These are phyloP conservation scores for Drosophila mojavensis DNA, from an alignment of 1,140 invertebrate genomes.

Conservation along the genomic window DNA sequence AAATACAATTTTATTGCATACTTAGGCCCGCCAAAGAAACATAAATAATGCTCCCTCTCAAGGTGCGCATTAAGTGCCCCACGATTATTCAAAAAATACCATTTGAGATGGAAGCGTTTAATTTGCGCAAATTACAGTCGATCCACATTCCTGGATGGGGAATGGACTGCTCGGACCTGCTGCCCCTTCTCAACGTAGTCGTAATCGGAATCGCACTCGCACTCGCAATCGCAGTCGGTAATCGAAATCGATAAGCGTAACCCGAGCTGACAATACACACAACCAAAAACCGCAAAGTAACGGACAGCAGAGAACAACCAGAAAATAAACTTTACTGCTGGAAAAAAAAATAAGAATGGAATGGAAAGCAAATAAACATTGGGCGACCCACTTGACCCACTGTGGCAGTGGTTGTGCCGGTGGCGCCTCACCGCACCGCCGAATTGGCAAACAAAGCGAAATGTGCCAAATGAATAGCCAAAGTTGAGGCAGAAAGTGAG, in stretches of 20 bases:
- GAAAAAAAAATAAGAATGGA: slow-evolving; percentile 3
- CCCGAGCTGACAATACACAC: slow-evolving; percentile 3
- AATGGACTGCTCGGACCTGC: not conserved
- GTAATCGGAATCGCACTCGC: slow-evolving; percentile 4
- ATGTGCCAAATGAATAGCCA: slow-evolving; percentile 79
- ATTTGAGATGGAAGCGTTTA: slow-evolving; percentile 24
- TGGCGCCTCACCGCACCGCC: slow-evolving; percentile 40
- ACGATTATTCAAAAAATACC: slow-evolving; percentile 62
- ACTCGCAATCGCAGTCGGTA: slow-evolving; percentile 1
- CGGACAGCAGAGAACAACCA: not conserved
- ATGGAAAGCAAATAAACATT: slow-evolving; percentile 37
- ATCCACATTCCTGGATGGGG: not conserved
- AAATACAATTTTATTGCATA: slow-evolving; percentile 73
- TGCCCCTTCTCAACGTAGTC: not conserved
- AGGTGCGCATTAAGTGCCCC: slow-evolving; percentile 30
- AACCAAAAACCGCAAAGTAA: slow-evolving; percentile 8
- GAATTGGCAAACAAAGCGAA: slow-evolving; percentile 73
- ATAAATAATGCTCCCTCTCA: slow-evolving; percentile 16
- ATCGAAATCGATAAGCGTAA: slow-evolving; percentile 23
- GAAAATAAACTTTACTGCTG: slow-evolving; percentile 15
- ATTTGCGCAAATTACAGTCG: slow-evolving; percentile 35
- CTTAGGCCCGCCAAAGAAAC: slow-evolving; percentile 37
- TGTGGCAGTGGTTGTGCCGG: slow-evolving; percentile 10
- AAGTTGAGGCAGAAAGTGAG: slow-evolving; percentile 67
- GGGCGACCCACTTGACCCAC: slow-evolving; percentile 44